Base-by-base conservation (phyloP, 2,888 invertebrate genomes). In the Pyrochroa serraticornis region DNA sequence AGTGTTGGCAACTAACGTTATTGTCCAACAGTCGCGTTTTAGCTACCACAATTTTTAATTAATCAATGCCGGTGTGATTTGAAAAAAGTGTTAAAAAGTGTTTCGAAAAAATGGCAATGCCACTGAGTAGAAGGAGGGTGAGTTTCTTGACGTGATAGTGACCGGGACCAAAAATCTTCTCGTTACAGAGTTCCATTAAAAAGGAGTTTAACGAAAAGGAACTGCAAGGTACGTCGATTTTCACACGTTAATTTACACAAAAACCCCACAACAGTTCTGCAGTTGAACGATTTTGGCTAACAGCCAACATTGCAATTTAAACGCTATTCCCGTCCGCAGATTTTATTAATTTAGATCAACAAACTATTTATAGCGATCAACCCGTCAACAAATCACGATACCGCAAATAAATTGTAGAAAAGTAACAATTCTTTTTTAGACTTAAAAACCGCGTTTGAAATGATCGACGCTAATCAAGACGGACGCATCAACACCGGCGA, bases 381-480 rank as follows among this genome's bases (percentile, higher is more conserved):
- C 14, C 32, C 32, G 33, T 49, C 33, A 41, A 41, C 7, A 41
- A 34, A 22, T 5, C 3, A 22, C 22, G 22, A 22, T 22, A 3
- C 22, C 22, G 5, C 35, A 62, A 49, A 10, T 13, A 14, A 13
- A 37, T 22, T 47, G 14, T 14, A 6, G 31, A 31, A 10, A 32
- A n/a, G n/a, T n/a, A n/a, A n/a, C n/a, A n/a, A n/a, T n/a, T n/a
- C n/a, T n/a, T n/a, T 82, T 82, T 0, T 81, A 91, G 91, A 90
- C 79, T 82, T 91, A 68, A 85, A 89, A 71, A 90, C 89, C 69
- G 91, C 91, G 45, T 92, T 92, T 77, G 87, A 87, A 60, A 82
- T 92, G 61, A 78, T 91, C 77, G 91, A 92, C 79, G 83, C 88
- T 61, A 89, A 92, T 79, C 86, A 87, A 70, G 91, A 92, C 77